Percentiles rank a stretch among this genome's conserved stretches.
These are phyloP conservation scores for Pseudomugil tenellus DNA, from an alignment of 2,797 vertebrate genomes.

Conservation along the genomic window DNA sequence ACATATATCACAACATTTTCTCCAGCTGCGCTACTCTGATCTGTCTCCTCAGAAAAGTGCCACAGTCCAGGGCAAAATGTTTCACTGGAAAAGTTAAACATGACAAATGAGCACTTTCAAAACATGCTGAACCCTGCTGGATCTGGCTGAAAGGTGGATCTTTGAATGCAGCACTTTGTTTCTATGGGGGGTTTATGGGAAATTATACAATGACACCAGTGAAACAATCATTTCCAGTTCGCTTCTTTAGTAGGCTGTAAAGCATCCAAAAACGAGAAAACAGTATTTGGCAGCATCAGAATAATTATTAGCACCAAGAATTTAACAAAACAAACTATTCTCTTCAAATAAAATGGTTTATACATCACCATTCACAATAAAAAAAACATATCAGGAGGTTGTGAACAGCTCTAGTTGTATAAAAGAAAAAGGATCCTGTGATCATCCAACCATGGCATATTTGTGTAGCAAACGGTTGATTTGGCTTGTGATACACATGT, in stretches of 20 bases:
- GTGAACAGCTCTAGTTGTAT: no score
- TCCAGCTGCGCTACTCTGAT: not conserved
- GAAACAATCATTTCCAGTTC: not conserved
- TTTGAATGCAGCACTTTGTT: constrained; percentile 3
- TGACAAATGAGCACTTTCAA: not conserved
- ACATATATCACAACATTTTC: constrained; percentile 2
- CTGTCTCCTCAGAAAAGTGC: not conserved
- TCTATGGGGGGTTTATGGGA: not conserved
- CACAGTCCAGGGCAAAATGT: constrained; percentile 6
- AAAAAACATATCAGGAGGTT: not conserved
- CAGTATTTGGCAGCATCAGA: not conserved
- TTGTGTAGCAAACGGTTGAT: no score
- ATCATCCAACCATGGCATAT: no score
- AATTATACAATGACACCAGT: not conserved
- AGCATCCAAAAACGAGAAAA: not conserved
- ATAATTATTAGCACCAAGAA: not conserved
- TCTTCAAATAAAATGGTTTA: not conserved
- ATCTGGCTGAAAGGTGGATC: constrained; percentile 4
- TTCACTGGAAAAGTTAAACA: not conserved
- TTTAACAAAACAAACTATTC: not conserved
- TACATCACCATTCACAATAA: not conserved
- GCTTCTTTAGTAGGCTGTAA: not conserved
- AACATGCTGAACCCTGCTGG: not conserved
- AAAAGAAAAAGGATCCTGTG: no score
- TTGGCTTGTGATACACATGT: no score